Evolutionary conservation across 2,113 vertebrate genomes (phyloP).

Genomic region (Larimichthys polyactis): DNA sequence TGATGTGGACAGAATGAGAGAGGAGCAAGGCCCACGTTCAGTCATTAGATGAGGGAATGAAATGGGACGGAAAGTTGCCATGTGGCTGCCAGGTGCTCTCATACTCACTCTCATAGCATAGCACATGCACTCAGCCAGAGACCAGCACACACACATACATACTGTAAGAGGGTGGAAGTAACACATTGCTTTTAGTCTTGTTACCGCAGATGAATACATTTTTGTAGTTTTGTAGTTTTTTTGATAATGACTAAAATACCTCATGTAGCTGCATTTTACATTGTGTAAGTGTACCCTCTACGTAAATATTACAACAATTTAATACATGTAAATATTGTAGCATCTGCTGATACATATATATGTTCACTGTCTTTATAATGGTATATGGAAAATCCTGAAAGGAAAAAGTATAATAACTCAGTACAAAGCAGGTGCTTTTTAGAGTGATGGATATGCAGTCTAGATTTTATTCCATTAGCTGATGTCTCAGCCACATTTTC

Average conservation of each 20-base stretch:
- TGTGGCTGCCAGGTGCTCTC: constrained; percentile 76
- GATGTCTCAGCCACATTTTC: neutral
- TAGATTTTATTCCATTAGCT: neutral
- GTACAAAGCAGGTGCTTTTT: constrained; percentile 29
- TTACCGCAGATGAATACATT: constrained; percentile 14
- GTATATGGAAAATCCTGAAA: neutral
- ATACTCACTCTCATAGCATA: constrained; percentile 36
- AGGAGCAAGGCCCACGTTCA: constrained; percentile 54
- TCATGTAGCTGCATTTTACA: neutral
- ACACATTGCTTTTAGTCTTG: constrained; percentile 30
- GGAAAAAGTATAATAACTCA: constrained; percentile 1
- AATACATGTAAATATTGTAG: neutral
- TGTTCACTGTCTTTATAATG: neutral
- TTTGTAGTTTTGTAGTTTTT: neutral
- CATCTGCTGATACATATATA: constrained; percentile 9
- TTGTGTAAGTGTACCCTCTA: neutral
- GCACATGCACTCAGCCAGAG: constrained; percentile 40
- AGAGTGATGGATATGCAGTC: constrained; percentile 14
- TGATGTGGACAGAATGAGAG: constrained; percentile 73
- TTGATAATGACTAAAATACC: neutral
- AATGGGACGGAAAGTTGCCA: constrained; percentile 75
- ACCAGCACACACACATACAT: constrained; percentile 13
- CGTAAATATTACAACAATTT: neutral
- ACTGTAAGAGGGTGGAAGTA: constrained; percentile 28
- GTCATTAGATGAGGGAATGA: constrained; percentile 65